phyloP scores from a whole-genome alignment of 30 jellyfish, hydroid and myxozoan genomes.

The Aurelia sp. region DNA sequence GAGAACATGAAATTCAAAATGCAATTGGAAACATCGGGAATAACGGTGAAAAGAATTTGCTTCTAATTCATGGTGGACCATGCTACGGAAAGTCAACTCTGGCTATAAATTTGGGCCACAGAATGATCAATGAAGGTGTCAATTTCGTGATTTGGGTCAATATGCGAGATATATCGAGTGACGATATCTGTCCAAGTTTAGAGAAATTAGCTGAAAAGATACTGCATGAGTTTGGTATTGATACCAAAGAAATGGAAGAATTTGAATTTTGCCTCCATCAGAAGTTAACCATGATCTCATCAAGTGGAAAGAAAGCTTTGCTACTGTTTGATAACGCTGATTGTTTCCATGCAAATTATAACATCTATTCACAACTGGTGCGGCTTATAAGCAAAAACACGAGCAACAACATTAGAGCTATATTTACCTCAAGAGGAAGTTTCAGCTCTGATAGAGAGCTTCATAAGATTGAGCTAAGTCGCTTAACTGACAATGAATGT shows the following conservation, averaged over 20 bases:
- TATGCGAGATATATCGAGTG: conserved; percentile 21
- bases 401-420: conserved; percentile 13
- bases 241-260: conserved; percentile 7
- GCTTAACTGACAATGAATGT: not conserved
- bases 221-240: conserved; percentile 16
- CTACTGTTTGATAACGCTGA: conserved; percentile 34
- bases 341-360: not conserved
- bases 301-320: conserved; percentile 6
- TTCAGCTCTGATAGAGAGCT: too few species aligned
- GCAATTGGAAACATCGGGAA: not conserved
- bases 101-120: conserved; percentile 16
- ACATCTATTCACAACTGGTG: not conserved
- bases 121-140: conserved; percentile 3
- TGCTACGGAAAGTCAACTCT: conserved; percentile 26
- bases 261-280: not conserved
- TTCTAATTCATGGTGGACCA: conserved; percentile 20
- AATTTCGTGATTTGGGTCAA: conserved; percentile 39
- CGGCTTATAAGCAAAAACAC: not conserved
- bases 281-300: conserved; percentile 7
- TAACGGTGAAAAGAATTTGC: not conserved
- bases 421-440: too few species aligned
- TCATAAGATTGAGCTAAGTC: not conserved
- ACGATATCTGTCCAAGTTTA: not conserved
- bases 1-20: not conserved
- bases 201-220: conserved; percentile 2